Percentiles rank a stretch among this genome's conserved stretches.
phyloP scores from a whole-genome alignment of 2,888 invertebrate genomes.

The Chalcis sispes region DNA sequence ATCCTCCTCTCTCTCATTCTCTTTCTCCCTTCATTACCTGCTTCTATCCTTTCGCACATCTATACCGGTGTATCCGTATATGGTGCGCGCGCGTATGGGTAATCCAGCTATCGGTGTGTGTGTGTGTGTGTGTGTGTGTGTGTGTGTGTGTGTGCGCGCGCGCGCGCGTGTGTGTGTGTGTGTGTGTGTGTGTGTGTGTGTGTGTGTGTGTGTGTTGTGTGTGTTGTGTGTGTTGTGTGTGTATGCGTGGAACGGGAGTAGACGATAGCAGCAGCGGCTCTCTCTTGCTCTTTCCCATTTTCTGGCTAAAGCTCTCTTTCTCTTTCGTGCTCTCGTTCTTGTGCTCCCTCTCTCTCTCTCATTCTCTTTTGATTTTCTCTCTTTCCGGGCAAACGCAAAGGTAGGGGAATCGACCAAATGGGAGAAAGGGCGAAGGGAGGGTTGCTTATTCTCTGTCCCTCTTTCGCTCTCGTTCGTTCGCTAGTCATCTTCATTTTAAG shows the following conservation, averaged over 20 bases:
- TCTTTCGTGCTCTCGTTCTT: conserved; percentile 24
- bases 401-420: conserved; percentile 53
- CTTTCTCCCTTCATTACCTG: conserved; percentile 52
- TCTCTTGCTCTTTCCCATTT: conserved; percentile 52
- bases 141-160: not conserved
- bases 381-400: conserved; percentile 31
- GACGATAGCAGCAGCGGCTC: not conserved
- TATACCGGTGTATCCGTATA: not conserved
- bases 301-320: conserved; percentile 24
- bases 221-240: conserved; percentile 49
- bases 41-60: conserved; percentile 44
- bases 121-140: not conserved
- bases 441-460: conserved; percentile 60
- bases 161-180: conserved; percentile 24
- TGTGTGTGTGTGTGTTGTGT: not conserved
- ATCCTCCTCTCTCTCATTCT: conserved; percentile 66
- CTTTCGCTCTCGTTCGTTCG: conserved; percentile 60
- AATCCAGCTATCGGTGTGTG: not conserved
- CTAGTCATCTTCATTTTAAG: conserved; percentile 78
- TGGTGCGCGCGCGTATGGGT: not conserved
- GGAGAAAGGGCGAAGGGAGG: conserved; percentile 77
- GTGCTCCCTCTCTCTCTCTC: conserved; percentile 30
- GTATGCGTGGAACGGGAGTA: conserved; percentile 26
- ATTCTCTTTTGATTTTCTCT: conserved; percentile 49
- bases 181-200: conserved; percentile 44